These are phyloP conservation scores for Arctocebus calabarensis DNA, from an alignment of 2,797 vertebrate species.

Conservation along the genomic window DNA sequence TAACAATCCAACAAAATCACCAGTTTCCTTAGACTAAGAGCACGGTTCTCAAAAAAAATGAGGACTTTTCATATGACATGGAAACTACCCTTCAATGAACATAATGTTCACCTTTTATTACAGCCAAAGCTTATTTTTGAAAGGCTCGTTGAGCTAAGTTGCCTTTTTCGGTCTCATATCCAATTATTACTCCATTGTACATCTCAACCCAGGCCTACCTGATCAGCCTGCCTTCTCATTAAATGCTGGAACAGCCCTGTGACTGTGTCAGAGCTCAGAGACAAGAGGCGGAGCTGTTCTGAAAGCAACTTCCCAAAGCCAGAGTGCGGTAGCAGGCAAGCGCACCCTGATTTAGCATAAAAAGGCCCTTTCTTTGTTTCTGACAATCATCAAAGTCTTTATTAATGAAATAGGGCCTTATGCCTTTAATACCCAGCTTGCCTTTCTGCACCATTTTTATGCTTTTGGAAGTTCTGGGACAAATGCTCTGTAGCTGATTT, in stretches of 20 bases:
- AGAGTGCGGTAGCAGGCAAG: neutral
- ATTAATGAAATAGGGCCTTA: neutral
- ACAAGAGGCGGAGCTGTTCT: neutral
- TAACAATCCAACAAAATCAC: conserved; percentile 85
- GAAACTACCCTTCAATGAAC: conserved; percentile 65
- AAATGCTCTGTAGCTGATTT: conserved; percentile 21
- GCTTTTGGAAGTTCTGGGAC: neutral
- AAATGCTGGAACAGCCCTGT: neutral
- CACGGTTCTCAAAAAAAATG: conserved; percentile 74
- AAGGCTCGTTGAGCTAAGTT: conserved; percentile 55
- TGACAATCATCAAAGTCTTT: neutral
- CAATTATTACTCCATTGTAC: conserved; percentile 1
- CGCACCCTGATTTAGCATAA: neutral
- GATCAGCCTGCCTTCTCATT: conserved; percentile 22
- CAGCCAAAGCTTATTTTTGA: conserved; percentile 62
- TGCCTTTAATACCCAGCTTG: neutral
- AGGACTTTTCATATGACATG: conserved; percentile 74
- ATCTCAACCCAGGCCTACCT: neutral
- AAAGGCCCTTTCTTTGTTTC: conserved; percentile 10
- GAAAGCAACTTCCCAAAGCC: neutral
- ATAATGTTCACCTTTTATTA: conserved; percentile 68
- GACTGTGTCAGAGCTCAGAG: neutral
- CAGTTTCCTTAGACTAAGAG: conserved; percentile 82
- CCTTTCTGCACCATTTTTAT: conserved; percentile 10
- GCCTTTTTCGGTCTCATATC: conserved; percentile 57